A percentile compares a stretch with the other conserved stretches of the same genome.
phyloP scores from a whole-genome alignment of 2,888 invertebrate genomes.

The Phyto melanocephala region DNA sequence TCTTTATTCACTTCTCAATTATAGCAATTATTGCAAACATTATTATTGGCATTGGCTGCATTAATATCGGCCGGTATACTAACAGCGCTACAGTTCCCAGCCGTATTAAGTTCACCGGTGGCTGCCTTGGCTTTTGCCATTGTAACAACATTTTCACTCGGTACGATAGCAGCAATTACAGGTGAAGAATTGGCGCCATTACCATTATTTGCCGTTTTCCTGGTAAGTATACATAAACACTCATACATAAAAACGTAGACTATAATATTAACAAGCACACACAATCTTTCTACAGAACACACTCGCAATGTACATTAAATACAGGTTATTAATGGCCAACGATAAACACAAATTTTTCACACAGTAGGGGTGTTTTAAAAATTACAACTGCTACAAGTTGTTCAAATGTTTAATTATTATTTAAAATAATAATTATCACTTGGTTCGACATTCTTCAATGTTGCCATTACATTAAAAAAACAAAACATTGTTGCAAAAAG shows the following conservation, averaged over 20 bases:
- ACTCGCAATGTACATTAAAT: background rate
- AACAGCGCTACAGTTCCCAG: slow-evolving; percentile 78
- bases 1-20: slow-evolving; percentile 51
- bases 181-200: slow-evolving; percentile 77
- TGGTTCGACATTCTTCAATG: too few relatives aligned
- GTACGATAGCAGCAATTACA: slow-evolving; percentile 77
- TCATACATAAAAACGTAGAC: too few relatives aligned
- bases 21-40: slow-evolving; percentile 72
- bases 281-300: background rate
- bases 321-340: background rate
- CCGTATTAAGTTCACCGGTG: slow-evolving; percentile 77
- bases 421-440: too few relatives aligned
- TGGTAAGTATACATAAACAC: slow-evolving; percentile 79
- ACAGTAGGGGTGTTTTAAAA: too few relatives aligned
- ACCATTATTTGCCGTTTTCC: slow-evolving; percentile 87
- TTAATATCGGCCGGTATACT: slow-evolving; percentile 77
- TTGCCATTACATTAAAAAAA: too few relatives aligned
- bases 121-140: slow-evolving; percentile 78
- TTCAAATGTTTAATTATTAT: too few relatives aligned
- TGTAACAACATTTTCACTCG: slow-evolving; percentile 77
- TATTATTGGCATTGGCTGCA: slow-evolving; percentile 73
- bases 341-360: background rate
- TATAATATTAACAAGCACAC: background rate
- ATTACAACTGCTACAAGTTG: too few relatives aligned
- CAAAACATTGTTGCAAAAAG: too few relatives aligned